Percentiles rank a stretch among this genome's conserved stretches.
These are phyloP conservation scores for Chloebia gouldiae DNA, from an alignment of 2,113 vertebrate genomes.

Conservation along the genomic window DNA sequence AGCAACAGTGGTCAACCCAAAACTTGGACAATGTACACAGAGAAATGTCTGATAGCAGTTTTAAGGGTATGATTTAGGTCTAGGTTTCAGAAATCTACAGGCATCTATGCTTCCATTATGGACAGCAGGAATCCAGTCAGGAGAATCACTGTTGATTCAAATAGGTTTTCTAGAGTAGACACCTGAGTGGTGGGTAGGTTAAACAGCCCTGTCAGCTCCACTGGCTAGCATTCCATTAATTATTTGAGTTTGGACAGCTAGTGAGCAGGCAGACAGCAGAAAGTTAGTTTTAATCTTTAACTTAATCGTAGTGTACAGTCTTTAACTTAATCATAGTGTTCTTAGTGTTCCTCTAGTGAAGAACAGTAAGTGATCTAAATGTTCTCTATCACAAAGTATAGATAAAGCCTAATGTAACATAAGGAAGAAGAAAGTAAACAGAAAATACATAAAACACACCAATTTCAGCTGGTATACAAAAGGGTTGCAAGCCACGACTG, in stretches of 20 bases:
- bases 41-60: neutral
- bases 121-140: neutral
- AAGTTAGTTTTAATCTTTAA: no score
- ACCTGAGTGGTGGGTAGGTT: neutral
- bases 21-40: neutral
- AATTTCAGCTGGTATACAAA: neutral
- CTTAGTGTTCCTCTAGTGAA: neutral
- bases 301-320: neutral
- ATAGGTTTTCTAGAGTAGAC: neutral
- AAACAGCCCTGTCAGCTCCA: neutral
- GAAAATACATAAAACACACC: neutral
- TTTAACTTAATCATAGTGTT: neutral
- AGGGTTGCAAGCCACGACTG: neutral
- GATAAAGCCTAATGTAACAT: neutral
- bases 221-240: neutral
- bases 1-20: neutral
- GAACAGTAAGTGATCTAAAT: neutral
- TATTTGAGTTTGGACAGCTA: neutral
- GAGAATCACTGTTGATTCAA: neutral
- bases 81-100: neutral
- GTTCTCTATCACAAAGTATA: neutral
- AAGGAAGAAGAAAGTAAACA: neutral
- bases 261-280: neutral
- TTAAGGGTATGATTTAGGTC: neutral
- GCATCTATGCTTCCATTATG: neutral